Percentiles rank a stretch among this genome's conserved stretches.
Conservation (phyloP, 2,113 vertebrate species). For the Hippocampus zosterae region DNA sequence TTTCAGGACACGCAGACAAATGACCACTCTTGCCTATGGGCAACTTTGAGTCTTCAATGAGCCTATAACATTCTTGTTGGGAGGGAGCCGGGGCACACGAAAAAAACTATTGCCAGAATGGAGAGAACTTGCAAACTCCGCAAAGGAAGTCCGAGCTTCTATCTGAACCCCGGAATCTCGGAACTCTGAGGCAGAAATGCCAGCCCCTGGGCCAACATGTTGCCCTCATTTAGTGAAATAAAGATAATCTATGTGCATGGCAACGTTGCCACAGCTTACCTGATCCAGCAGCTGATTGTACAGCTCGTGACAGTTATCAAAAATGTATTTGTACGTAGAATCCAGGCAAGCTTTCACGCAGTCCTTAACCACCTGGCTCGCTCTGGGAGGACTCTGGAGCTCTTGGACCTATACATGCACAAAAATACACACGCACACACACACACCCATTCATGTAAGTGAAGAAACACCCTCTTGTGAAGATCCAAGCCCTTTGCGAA, state of each 20-base stretch:
- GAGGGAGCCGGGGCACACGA: no score
- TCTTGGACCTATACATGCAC: conserved; percentile 81
- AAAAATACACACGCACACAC: conserved; percentile 16
- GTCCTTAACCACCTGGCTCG: conserved; percentile 91
- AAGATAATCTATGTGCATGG: not conserved
- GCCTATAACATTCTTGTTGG: no score
- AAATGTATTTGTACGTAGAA: conserved; percentile 95
- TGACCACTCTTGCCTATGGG: no score
- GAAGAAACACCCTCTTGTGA: not conserved
- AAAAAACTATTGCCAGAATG: no score
- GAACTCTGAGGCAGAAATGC: not conserved
- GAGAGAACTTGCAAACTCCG: not conserved
- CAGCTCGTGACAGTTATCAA: conserved; percentile 95
- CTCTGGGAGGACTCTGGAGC: conserved; percentile 89
- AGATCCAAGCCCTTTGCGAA: not conserved
- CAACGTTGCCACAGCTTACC: conserved; percentile 67
- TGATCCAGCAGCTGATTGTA: conserved; percentile 91
- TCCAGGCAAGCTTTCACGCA: conserved; percentile 93
- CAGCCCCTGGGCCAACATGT: not conserved
- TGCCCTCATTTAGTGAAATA: not conserved
- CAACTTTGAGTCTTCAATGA: no score
- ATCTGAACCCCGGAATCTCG: not conserved
- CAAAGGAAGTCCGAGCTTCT: not conserved
- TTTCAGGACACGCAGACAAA: no score
- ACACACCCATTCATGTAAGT: not conserved